A percentile compares a stretch with the other conserved stretches of the same genome.
Evolutionary conservation across 2,888 invertebrate genomes (phyloP).

Genomic region (Scaptomyza flava): DNA sequence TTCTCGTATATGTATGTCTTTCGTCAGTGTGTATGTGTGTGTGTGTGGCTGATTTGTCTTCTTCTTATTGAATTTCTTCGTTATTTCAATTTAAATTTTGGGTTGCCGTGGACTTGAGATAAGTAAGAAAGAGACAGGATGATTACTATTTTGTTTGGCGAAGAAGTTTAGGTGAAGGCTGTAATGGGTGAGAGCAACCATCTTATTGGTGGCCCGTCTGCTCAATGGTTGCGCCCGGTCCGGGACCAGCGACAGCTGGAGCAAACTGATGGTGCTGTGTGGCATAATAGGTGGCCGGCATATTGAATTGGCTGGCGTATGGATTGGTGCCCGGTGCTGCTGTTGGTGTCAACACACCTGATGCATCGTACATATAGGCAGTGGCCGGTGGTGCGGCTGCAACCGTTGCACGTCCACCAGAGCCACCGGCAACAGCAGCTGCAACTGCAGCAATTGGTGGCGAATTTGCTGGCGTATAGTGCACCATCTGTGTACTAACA

Average conservation of each 20-base stretch:
- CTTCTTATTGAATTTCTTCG: slow-evolving; percentile 17
- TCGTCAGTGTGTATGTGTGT: slow-evolving; percentile 6
- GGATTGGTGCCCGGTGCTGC: slow-evolving; percentile 83
- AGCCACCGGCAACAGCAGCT: slow-evolving; percentile 35
- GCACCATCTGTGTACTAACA: slow-evolving; percentile 63
- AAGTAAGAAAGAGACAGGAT: slow-evolving; percentile 13
- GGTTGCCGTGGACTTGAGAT: slow-evolving; percentile 23
- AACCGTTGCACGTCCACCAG: slow-evolving; percentile 55
- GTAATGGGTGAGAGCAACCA: neutral
- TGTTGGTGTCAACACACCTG: slow-evolving; percentile 81
- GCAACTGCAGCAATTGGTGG: slow-evolving; percentile 80
- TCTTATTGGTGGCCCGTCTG: slow-evolving; percentile 68
- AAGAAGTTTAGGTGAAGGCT: too few species aligned
- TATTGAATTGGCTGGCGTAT: slow-evolving; percentile 82
- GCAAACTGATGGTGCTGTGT: slow-evolving; percentile 80
- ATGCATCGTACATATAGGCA: slow-evolving; percentile 83
- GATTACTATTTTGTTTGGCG: neutral
- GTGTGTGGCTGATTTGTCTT: slow-evolving; percentile 9
- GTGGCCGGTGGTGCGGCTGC: slow-evolving; percentile 62
- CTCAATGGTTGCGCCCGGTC: slow-evolving; percentile 65
- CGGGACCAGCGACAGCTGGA: slow-evolving; percentile 64
- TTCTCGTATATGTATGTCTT: slow-evolving; percentile 1
- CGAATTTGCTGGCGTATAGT: slow-evolving; percentile 82
- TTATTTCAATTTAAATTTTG: neutral
- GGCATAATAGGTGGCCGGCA: slow-evolving; percentile 79